A percentile compares a stretch with the other conserved stretches of the same genome.
These are phyloP conservation scores for Drosophila tripunctata DNA, from an alignment of 2,888 invertebrate species.

Conservation along the genomic window DNA sequence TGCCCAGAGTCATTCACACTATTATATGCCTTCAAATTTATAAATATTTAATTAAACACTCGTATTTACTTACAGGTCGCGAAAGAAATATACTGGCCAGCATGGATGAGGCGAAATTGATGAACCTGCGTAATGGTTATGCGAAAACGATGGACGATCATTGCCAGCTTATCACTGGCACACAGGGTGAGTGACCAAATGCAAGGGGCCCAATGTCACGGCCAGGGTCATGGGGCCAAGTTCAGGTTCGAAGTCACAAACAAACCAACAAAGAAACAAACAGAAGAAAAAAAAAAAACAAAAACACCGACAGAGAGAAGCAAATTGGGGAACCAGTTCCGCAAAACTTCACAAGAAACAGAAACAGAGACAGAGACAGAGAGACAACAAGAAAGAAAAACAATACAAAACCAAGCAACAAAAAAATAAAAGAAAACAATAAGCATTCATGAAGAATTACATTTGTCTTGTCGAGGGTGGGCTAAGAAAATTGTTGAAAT, in stretches of 20 bases:
- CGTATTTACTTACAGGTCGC: constrained; percentile 13
- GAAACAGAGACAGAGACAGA: neutral
- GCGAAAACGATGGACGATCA: constrained; percentile 69
- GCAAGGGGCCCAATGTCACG: constrained; percentile 1
- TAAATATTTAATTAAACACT: neutral
- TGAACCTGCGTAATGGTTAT: constrained; percentile 68
- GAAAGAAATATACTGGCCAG: constrained; percentile 18
- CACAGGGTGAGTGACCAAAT: constrained; percentile 62
- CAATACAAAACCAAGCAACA: neutral
- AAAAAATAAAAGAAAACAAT: constrained; percentile 37
- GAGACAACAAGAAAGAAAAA: neutral
- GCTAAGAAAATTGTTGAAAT: constrained; percentile 65
- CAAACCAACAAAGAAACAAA: no score
- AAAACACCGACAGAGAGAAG: neutral
- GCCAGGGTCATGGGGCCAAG: constrained; percentile 30
- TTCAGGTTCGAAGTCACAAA: constrained; percentile 12
- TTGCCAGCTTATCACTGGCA: constrained; percentile 61
- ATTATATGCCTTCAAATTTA: neutral
- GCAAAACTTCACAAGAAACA: neutral
- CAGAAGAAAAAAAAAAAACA: constrained; percentile 4
- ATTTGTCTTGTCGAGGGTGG: constrained; percentile 25
- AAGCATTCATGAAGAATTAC: constrained; percentile 67
- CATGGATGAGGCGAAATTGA: constrained; percentile 67
- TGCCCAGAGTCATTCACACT: neutral
- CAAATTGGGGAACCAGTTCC: constrained; percentile 19